A percentile compares a stretch with the other conserved stretches of the same genome.
phyloP scores from a whole-genome alignment of 2,797 vertebrate species.

The Chelonia mydas region DNA sequence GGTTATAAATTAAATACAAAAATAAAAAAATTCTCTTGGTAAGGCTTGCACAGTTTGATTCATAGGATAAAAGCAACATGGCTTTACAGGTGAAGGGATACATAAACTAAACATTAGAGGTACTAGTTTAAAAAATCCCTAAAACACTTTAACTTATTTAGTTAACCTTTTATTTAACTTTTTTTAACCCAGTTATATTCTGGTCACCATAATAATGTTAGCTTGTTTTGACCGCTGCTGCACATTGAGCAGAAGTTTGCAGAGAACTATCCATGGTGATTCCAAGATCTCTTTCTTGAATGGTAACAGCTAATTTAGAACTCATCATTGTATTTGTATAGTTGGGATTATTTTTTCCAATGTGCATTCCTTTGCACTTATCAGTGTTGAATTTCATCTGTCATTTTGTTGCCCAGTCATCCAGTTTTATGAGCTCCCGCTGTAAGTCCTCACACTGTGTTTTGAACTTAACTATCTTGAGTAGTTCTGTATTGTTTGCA shows the following conservation, averaged over 20 bases:
- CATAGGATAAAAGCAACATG: neutral
- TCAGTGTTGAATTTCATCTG: neutral
- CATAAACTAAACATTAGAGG: neutral
- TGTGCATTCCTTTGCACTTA: neutral
- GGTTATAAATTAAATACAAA: neutral
- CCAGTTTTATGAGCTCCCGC: neutral
- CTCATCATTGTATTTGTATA: no score
- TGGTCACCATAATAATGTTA: no score
- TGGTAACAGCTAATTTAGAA: no score
- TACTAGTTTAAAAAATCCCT: neutral
- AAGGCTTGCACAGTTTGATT: neutral
- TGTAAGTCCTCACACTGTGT: neutral
- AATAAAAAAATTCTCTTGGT: neutral
- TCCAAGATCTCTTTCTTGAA: no score
- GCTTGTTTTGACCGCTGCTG: no score
- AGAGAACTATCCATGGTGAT: no score
- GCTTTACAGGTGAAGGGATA: neutral
- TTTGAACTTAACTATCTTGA: neutral
- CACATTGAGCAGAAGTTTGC: no score
- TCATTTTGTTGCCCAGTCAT: neutral
- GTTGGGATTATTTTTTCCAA: no score
- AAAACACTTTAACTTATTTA: no score
- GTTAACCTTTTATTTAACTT: no score
- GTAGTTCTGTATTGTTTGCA: neutral
- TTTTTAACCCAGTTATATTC: no score